Percentiles rank a stretch among this genome's conserved stretches.
These are phyloP conservation scores for Antennarius striatus DNA, from an alignment of 2,113 vertebrate genomes.

Conservation along the genomic window DNA sequence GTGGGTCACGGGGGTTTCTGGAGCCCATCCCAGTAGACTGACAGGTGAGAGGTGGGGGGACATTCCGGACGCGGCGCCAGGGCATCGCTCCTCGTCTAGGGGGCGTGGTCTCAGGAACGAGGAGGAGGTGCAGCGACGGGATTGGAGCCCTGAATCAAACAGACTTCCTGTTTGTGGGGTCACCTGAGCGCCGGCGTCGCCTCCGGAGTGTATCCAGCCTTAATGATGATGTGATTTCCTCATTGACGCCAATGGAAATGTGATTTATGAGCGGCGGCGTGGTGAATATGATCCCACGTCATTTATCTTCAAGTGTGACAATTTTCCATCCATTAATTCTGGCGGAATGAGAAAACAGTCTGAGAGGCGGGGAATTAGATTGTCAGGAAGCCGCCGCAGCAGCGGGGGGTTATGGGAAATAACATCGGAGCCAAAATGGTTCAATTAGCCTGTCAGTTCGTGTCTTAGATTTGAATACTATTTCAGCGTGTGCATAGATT, in stretches of 20 bases:
- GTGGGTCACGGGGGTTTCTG: no score
- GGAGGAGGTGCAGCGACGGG: no score
- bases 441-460: slow-evolving; percentile 66
- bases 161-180: not conserved
- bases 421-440: slow-evolving; percentile 49
- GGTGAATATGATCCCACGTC: slow-evolving; percentile 44
- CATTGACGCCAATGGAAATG: slow-evolving; percentile 34
- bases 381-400: slow-evolving; percentile 34
- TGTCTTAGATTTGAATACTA: slow-evolving; percentile 51
- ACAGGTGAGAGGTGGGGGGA: no score
- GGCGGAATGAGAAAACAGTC: slow-evolving; percentile 38
- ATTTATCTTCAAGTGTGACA: slow-evolving; percentile 53
- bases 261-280: slow-evolving; percentile 35
- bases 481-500: slow-evolving; percentile 59
- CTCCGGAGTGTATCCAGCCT: slow-evolving; percentile 7
- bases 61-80: no score
- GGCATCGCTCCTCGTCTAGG: not conserved
- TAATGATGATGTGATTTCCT: slow-evolving; percentile 31
- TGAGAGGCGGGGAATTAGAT: slow-evolving; percentile 32
- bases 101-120: not conserved
- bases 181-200: not conserved
- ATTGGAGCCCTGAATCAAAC: no score
- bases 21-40: no score
- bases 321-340: slow-evolving; percentile 49
- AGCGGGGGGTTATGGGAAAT: slow-evolving; percentile 44